Base-by-base conservation (phyloP, 1,140 invertebrate species). In the Saccostrea cuccullata region DNA sequence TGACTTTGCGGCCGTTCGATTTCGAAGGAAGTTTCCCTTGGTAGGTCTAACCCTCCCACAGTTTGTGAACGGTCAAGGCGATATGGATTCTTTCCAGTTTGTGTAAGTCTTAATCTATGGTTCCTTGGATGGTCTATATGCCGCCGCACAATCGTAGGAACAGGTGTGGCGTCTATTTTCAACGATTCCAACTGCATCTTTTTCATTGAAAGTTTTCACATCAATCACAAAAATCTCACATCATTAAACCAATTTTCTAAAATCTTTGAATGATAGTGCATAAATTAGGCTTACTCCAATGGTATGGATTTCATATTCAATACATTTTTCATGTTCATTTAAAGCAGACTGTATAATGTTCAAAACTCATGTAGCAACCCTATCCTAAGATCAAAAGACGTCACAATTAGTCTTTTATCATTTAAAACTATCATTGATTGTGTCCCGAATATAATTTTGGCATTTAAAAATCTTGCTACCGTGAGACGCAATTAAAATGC, bases 1-100 rank as follows among this genome's bases (percentile, higher is more conserved):
- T 88, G 60, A 56, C 87, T 88, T 73, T 90, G 89, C 2, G 89
- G 86, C 36, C 89, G 70, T 55, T 90, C 86, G 11, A 90, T 82
- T 82, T 90, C 86, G 84, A 90, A 90, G 2, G 89, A 83, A 17
- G 89, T 87, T 30, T 90, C 89, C 36, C 87, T 30, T 8, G 86
- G 70, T 40, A 90, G 73, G 47, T 84, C 82, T 67, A 67, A 23
- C 26, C 70, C 70, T 20, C 70, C 85, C 15, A 86, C 20, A n/a
- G 89, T 84, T n/a, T 86, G 83, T 15, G 89, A 84, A 17, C 89
- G 84, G 20, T 90, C 89, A 8, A 88, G 40, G n/a, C 73, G 58
- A 86, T 90, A 88, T n/a, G 89, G 89, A 13, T 67, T 82, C 36
- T 85, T 23, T 6, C 89, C 89, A n/a, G 55, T 77, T 13, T 85